Percentiles rank a stretch among this genome's conserved stretches.
Evolutionary conservation across 2,797 vertebrate genomes (phyloP).

Genomic region (Percopsis omiscomaycus): DNA sequence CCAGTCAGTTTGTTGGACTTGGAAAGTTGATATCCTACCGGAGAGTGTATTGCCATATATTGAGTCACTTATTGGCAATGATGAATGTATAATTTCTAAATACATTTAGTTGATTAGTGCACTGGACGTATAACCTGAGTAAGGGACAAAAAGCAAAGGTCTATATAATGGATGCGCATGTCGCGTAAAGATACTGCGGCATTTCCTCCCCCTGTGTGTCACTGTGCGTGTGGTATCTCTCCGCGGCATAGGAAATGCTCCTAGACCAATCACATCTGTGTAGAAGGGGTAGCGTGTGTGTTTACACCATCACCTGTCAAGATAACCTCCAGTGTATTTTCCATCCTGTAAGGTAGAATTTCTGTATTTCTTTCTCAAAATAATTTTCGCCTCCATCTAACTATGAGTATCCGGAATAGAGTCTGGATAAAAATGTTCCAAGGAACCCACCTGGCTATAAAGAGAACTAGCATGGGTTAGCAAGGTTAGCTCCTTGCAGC

Average conservation of each 20-base stretch:
- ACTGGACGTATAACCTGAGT: not conserved
- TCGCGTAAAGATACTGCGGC: constrained; percentile 76
- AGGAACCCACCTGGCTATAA: constrained; percentile 1
- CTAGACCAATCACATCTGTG: constrained; percentile 70
- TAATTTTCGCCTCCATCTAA: not conserved
- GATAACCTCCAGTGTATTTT: constrained; percentile 61
- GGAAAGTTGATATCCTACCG: not conserved
- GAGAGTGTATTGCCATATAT: not conserved
- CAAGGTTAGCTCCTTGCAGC: constrained; percentile 60
- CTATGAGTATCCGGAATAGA: not conserved
- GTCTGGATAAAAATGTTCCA: fast-evolving
- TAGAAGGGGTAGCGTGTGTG: constrained; percentile 37
- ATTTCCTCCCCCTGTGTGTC: constrained; percentile 59
- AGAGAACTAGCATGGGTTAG: constrained; percentile 35
- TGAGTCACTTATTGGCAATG: not conserved
- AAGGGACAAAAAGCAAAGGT: not conserved
- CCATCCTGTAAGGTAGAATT: constrained; percentile 67
- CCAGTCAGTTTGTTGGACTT: constrained; percentile 53
- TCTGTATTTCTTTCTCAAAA: not conserved
- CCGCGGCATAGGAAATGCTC: constrained; percentile 69
- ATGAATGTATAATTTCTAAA: too few relatives aligned
- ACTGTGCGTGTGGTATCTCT: constrained; percentile 58
- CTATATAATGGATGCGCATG: constrained; percentile 64
- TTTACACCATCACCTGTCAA: constrained; percentile 78
- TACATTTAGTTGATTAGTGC: too few relatives aligned